Percentiles rank a stretch among this genome's conserved stretches.
Conservation (phyloP, 2,888 invertebrate species). For the Dryobota labecula region DNA sequence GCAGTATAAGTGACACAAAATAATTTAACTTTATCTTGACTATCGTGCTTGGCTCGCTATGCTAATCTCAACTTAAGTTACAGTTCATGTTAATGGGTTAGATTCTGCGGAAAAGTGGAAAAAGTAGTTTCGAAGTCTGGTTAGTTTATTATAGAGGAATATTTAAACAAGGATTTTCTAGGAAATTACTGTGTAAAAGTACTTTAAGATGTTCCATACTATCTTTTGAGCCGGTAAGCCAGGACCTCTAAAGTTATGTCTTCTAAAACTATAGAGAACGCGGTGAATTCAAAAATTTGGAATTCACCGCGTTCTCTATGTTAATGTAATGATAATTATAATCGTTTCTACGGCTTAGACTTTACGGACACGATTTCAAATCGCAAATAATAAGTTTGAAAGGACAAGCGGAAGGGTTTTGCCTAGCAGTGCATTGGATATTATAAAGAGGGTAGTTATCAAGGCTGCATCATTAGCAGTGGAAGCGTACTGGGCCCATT, state of each 20-base stretch:
- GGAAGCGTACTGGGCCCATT: slow-evolving; percentile 96
- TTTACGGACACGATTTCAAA: background rate
- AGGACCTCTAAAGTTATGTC: background rate
- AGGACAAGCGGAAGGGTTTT: background rate
- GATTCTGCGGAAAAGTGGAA: slow-evolving; percentile 52
- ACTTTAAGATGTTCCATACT: background rate
- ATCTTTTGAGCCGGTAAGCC: slow-evolving; percentile 17
- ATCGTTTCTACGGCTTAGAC: background rate
- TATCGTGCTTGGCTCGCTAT: slow-evolving; percentile 40
- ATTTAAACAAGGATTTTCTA: slow-evolving; percentile 35
- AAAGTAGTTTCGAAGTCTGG: slow-evolving; percentile 48
- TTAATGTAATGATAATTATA: background rate
- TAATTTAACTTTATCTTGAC: slow-evolving; percentile 58
- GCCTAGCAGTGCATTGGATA: background rate
- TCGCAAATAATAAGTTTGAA: background rate
- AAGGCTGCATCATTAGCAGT: slow-evolving; percentile 83
- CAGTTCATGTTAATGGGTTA: slow-evolving; percentile 60
- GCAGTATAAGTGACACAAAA: slow-evolving; percentile 5
- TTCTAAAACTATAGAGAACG: background rate
- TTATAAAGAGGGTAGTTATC: background rate
- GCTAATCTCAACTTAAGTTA: slow-evolving; percentile 62
- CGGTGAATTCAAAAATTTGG: background rate
- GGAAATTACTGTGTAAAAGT: slow-evolving; percentile 34
- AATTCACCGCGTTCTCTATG: too few species aligned
- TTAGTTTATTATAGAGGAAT: slow-evolving; percentile 43